These are phyloP conservation scores for Parazoanthus darwini DNA, from an alignment of 92 coral and sea anemone genomes.

Conservation along the genomic window DNA sequence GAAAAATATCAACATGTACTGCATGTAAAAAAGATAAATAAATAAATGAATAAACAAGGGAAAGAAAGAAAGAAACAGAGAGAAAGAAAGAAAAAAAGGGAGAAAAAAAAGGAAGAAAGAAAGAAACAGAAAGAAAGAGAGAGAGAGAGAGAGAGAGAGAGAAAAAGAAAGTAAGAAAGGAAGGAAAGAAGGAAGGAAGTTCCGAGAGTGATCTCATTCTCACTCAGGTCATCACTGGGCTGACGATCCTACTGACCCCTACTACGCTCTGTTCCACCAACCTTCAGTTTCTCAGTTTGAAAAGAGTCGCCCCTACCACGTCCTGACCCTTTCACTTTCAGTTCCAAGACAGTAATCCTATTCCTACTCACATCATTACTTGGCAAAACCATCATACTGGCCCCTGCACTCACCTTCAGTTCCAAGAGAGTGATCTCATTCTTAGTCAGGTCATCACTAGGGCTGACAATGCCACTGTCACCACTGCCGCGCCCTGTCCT, in stretches of 20 bases:
- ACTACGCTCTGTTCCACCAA: background rate
- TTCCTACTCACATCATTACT: background rate
- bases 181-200: too few relatives aligned
- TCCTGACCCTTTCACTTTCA: conserved; percentile 26
- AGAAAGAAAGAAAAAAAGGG: too few relatives aligned
- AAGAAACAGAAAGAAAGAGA: too few relatives aligned
- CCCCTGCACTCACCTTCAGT: conserved; percentile 9
- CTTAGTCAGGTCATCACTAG: conserved; percentile 26
- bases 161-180: too few relatives aligned
- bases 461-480: conserved; percentile 29
- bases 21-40: too few relatives aligned
- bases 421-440: conserved; percentile 34
- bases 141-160: too few relatives aligned
- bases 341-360: background rate
- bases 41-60: too few relatives aligned
- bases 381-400: background rate
- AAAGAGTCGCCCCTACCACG: conserved; percentile 5
- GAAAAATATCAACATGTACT: background rate
- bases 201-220: background rate
- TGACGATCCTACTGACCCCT: background rate
- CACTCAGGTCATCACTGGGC: conserved; percentile 5
- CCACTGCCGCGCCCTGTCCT: conserved; percentile 9
- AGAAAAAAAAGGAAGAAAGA: too few relatives aligned
- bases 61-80: too few relatives aligned
- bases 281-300: conserved; percentile 11